Conservation (phyloP, 2,888 invertebrate genomes). For the Nephrotoma guestfalica region DNA sequence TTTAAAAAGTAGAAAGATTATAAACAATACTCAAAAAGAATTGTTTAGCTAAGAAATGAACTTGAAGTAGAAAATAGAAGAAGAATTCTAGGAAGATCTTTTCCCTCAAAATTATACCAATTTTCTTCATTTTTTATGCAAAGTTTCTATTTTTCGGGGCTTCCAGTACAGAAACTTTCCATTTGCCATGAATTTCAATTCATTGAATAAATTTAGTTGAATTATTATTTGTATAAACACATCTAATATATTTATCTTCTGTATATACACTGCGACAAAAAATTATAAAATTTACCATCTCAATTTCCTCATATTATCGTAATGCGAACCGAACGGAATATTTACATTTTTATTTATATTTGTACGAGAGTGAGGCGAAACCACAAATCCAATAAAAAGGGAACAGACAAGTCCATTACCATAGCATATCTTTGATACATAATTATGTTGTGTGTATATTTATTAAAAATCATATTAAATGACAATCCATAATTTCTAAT, state of each 20-base stretch:
- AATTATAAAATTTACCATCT: not conserved
- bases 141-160: not conserved
- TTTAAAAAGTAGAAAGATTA: not conserved
- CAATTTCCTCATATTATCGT: not conserved
- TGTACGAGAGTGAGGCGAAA: not conserved
- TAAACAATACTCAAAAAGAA: not conserved
- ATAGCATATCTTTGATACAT: not conserved
- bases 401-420: not conserved
- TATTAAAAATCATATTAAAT: not conserved
- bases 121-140: not conserved
- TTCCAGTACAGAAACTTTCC: not conserved
- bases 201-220: not conserved
- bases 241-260: not conserved
- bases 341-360: not conserved
- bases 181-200: not conserved
- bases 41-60: not conserved
- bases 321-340: not conserved
- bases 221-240: not conserved
- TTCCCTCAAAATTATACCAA: not conserved
- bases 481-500: not conserved
- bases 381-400: not conserved
- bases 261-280: not conserved
- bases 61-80: not conserved
- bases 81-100: not conserved
- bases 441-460: not conserved